phyloP scores from a whole-genome alignment of 1,140 invertebrate species.

The Olivierus martensii region DNA sequence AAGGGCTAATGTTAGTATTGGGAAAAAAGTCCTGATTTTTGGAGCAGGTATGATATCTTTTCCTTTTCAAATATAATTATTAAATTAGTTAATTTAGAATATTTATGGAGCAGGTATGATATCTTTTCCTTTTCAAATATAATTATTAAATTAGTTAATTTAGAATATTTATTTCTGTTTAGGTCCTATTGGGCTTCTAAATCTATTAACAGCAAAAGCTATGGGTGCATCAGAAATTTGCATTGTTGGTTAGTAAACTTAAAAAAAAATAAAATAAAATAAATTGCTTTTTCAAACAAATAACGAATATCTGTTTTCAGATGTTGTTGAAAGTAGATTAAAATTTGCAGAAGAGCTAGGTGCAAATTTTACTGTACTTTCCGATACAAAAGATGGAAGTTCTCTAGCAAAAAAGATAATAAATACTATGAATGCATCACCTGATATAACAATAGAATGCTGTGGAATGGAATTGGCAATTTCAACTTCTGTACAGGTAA shows the following conservation, averaged over 20 bases:
- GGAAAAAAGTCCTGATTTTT: conserved; percentile 63
- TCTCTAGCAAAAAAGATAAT: conserved; percentile 46
- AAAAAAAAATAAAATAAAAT: too few species aligned
- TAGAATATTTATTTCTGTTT: background rate
- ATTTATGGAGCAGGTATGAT: conserved; percentile 66
- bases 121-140: too few species aligned
- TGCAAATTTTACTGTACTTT: conserved; percentile 52
- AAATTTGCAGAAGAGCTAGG: conserved; percentile 59
- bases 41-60: conserved; percentile 65
- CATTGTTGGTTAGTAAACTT: conserved; percentile 50
- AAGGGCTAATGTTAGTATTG: conserved; percentile 53
- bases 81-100: background rate
- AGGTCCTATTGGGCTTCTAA: conserved; percentile 78
- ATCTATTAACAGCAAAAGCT: conserved; percentile 65
- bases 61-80: background rate
- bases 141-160: background rate
- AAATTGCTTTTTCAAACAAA: too few species aligned
- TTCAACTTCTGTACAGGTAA: conserved; percentile 56
- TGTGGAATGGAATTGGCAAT: conserved; percentile 67
- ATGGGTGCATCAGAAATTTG: conserved; percentile 72
- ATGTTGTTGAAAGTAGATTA: conserved; percentile 25
- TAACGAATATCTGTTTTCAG: conserved; percentile 1
- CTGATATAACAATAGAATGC: conserved; percentile 74
- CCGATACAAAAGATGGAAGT: conserved; percentile 37
- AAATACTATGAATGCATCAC: conserved; percentile 45